Base-by-base conservation (phyloP, 2,113 vertebrate species). In the Pelmatolapia mariae region DNA sequence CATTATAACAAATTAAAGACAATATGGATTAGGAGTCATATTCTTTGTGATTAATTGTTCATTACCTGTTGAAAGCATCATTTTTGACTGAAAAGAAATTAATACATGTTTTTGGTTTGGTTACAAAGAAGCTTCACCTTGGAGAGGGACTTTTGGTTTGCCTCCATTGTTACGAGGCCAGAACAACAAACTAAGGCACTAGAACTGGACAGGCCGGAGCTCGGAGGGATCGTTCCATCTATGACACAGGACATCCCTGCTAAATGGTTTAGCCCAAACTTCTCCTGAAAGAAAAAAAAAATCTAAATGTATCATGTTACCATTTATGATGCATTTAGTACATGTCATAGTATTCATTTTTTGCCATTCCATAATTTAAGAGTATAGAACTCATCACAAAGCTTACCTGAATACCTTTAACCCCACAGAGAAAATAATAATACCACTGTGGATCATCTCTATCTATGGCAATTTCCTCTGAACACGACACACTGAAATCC, bases 361-460 rank as follows among this genome's bases (percentile, higher is more conserved):
- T 57, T 40, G 7, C 13, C 8, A 33, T 57, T 16, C 10, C 4
- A 18, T 54, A 8, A 10, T 13, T 43, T 78, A 78, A 52, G 45
- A 50, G 29, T 36, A 76, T 19, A 47, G 1, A 10, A 18, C 71
- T 47, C 6, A 76, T 29, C 40, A 10, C 8, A 76, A 6, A 12
- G 59, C 94, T 96, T 96, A 99, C 99, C 99, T 99, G 97, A 92
- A 99, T 97, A 89, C 98, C 99, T 96, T 98, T 99, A 68, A 98
- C 96, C 86, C 99, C 98, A 95, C 98, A 99, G n/a, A 99, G 96
- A 94, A 99, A 99, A 93, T 99, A 99, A 95, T 98, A 98, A 95
- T 98, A 93, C 99, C 99, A 99, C 4, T 97, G 95, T 93, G 98
- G 98, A 93, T 98, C 97, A 4, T 96, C 96, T 95, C 96, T 96